Evolutionary conservation across 1,140 invertebrate species (phyloP), one percentile per base, ranked within the genome.

Genomic region (Calephelis virginiensis): DNA sequence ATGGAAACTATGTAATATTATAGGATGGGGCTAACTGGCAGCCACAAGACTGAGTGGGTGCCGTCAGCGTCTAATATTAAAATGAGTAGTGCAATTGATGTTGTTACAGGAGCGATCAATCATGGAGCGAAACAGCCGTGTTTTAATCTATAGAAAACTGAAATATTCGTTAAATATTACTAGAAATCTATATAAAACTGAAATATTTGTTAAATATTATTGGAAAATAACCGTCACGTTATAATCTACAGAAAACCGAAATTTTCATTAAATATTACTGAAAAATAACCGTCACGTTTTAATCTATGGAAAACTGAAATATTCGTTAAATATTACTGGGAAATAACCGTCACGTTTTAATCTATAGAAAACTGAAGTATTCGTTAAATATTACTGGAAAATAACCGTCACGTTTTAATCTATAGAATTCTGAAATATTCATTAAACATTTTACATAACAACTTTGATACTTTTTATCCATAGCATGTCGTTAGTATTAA

Each of bases 31-130:
- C 50, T 53, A 5, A 9, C 40, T 8, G 40, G 40, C 40, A 43
- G 50, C 50, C 50, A 64, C 66, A 66, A 67, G 67, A 59, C 69
- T 62, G 64, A 70, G 49, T 69, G 68, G 61, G 67, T 63, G 64
- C 61, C 62, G 63, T 73, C 63, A 67, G 63, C 63, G 47, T 69
- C 68, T 66, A 66, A 84, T 85, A 86, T 85, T 83, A 76, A 83
- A 82, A 86, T 81, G 80, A 85, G 73, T 68, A 63, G 77, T n/a
- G n/a, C 81, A 87, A 86, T 86, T 85, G 83, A 82, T 81, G 78
- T 73, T 72, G 70, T 69, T 75, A 73, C 77, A 76, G 63, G 69
- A 66, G 69, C 82, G 70, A 85, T 86, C 82, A 83, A 85, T 87
- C 85, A 83, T 63, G 70, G 69, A 77, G 77, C 78, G 75, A 78